Evolutionary conservation across 2,113 vertebrate species (phyloP).

Genomic region (Austrofundulus limnaeus): DNA sequence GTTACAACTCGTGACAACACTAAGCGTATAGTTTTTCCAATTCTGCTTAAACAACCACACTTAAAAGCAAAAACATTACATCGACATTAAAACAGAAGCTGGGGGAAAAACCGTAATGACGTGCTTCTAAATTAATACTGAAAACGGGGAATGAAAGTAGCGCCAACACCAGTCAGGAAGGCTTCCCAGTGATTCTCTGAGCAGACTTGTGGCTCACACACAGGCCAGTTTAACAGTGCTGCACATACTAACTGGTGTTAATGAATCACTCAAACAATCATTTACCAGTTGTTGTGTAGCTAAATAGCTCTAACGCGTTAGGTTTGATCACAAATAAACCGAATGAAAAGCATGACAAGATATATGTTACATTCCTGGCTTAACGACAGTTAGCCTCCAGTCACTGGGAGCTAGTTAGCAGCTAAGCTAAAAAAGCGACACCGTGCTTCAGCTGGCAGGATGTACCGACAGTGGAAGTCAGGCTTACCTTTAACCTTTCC

Average conservation of each 20-base stretch:
- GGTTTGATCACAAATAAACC: neutral
- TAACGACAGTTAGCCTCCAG: conserved; percentile 62
- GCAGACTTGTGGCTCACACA: conserved; percentile 61
- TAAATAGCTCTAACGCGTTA: neutral
- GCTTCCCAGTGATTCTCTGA: conserved; percentile 51
- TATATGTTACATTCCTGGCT: conserved; percentile 35
- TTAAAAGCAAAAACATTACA: neutral
- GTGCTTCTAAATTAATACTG: neutral
- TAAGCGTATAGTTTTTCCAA: conserved; percentile 7
- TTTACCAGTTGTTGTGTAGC: neutral
- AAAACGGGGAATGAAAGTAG: neutral
- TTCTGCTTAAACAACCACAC: neutral
- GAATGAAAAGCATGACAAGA: conserved; percentile 40
- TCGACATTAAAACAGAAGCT: neutral
- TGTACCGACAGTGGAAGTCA: conserved; percentile 6
- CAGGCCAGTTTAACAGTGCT: conserved; percentile 34
- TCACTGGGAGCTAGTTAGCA: conserved; percentile 38
- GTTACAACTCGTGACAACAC: conserved; percentile 28
- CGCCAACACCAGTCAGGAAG: neutral
- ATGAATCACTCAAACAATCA: neutral
- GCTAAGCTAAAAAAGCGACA: conserved; percentile 27
- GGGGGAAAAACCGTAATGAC: too few species aligned
- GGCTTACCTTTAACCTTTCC: conserved; percentile 95
- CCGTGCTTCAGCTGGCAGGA: conserved; percentile 45
- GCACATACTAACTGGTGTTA: conserved; percentile 8